A percentile compares a stretch with the other conserved stretches of the same genome.
phyloP scores from a whole-genome alignment of 2,797 vertebrate species.

The Calcarius lapponicus region DNA sequence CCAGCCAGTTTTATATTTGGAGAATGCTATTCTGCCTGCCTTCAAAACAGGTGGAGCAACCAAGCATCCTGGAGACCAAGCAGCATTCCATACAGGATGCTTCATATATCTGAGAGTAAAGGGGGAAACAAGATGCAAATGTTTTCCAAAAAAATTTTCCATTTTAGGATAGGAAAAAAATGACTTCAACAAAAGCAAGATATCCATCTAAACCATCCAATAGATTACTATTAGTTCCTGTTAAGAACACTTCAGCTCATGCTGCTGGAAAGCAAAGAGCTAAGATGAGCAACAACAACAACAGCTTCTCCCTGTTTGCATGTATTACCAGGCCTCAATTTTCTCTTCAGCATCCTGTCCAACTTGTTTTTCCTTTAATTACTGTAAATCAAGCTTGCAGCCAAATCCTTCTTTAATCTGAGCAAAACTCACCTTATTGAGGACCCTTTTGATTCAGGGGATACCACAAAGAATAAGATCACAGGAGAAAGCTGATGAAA shows the following conservation, averaged over 20 bases:
- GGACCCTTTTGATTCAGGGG: neutral
- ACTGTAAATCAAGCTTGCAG: slow-evolving; percentile 2
- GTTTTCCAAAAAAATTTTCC: neutral
- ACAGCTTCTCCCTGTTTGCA: slow-evolving; percentile 14
- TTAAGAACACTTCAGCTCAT: neutral
- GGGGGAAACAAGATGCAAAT: neutral
- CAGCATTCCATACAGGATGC: neutral
- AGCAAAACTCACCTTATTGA: neutral
- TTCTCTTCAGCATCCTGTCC: slow-evolving; percentile 22
- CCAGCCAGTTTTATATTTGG: neutral
- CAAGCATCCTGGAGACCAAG: neutral
- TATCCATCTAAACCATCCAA: neutral
- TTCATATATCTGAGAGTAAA: neutral
- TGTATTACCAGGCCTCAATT: slow-evolving; percentile 12
- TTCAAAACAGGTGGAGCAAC: neutral
- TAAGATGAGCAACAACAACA: neutral
- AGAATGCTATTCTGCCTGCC: neutral
- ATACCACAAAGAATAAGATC: neutral
- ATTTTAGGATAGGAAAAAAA: neutral
- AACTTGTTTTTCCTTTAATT: slow-evolving; percentile 61
- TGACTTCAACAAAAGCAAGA: neutral
- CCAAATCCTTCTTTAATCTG: neutral
- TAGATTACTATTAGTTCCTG: neutral
- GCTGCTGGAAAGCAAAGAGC: neutral
- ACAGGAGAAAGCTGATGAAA: neutral